Base-by-base conservation (phyloP, 2,113 vertebrate species). In the Heloderma charlesbogerti region DNA sequence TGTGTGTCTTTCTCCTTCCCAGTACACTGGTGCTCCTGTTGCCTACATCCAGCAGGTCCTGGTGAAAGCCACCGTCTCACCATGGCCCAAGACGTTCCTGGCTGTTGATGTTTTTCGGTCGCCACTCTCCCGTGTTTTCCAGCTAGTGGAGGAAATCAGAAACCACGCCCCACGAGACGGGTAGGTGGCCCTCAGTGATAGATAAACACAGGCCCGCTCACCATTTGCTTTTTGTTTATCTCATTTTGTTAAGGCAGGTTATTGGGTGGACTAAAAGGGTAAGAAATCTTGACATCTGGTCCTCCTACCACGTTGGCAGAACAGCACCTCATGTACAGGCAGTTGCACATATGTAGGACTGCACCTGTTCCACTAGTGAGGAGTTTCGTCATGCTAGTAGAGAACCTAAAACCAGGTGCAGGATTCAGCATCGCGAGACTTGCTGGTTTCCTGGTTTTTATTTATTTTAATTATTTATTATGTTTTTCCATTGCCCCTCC, bases 21-120 rank as follows among this genome's bases (percentile, higher is more conserved):
- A 99, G 99, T 99, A 99, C 8, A 97, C 97, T 0, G 99, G 99
- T 0, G 97, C 98, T 89, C 99, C 99, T 0, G 99, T 99, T 69
- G 99, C 99, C 77, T 99, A 99, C 93, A 98, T 99, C 93, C 99
- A 99, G 97, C 99, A 99, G 97, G 98, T 99, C 92, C 92, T 99
- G 79, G 99, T 99, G 91, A 99, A 99, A 94, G 98, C 99, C 3
- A 98, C 98, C 0, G 98, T 99, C 84, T 99, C 98, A 88, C 99
- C 99, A 0, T 99, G 99, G 99, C 98, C 99, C 94, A 98, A 97
- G 97, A 97, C 97, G 92, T 97, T 99, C 95, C 98, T 99, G 72
- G 97, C 98, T 0, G 99, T 99, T 1, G 99, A 99, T 29, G 98
- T 98, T 4, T 99, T 99, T 79, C 98, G 99, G 0, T 98, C 98